phyloP scores from a whole-genome alignment of 2,888 invertebrate genomes.

The Calliopum simillimum region DNA sequence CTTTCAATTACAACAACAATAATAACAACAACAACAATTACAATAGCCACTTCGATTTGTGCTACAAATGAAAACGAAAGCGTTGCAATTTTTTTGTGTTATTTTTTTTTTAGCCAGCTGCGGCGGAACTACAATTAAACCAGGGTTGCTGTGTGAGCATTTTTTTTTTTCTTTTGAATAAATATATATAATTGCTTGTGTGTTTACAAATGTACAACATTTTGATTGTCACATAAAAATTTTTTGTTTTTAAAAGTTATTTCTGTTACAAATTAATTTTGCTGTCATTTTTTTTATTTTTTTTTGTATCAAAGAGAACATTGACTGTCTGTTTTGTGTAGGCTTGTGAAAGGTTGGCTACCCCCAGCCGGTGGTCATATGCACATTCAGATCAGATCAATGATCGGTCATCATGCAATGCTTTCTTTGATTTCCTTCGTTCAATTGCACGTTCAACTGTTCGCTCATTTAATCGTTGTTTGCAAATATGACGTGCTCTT shows the following conservation, averaged over 20 bases:
- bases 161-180: too few species aligned
- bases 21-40: constrained; percentile 34
- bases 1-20: background rate
- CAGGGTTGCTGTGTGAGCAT: too few species aligned
- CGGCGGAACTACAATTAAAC: background rate
- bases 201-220: too few species aligned
- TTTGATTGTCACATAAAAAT: too few species aligned
- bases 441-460: background rate
- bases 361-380: background rate
- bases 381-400: constrained; percentile 14
- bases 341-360: too few species aligned
- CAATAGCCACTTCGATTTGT: constrained; percentile 14
- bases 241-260: too few species aligned
- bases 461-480: background rate
- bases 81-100: constrained; percentile 13
- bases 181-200: too few species aligned
- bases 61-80: background rate
- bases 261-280: too few species aligned
- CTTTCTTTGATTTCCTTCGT: constrained; percentile 11
- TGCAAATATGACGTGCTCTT: constrained; percentile 41
- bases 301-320: too few species aligned
- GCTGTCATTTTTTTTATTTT: background rate
- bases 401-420: constrained; percentile 22
- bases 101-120: too few species aligned
- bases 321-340: too few species aligned